A percentile compares a stretch with the other conserved stretches of the same genome.
These are phyloP conservation scores for Diphyllodes magnificus DNA, from an alignment of 2,113 vertebrate species.

Conservation along the genomic window DNA sequence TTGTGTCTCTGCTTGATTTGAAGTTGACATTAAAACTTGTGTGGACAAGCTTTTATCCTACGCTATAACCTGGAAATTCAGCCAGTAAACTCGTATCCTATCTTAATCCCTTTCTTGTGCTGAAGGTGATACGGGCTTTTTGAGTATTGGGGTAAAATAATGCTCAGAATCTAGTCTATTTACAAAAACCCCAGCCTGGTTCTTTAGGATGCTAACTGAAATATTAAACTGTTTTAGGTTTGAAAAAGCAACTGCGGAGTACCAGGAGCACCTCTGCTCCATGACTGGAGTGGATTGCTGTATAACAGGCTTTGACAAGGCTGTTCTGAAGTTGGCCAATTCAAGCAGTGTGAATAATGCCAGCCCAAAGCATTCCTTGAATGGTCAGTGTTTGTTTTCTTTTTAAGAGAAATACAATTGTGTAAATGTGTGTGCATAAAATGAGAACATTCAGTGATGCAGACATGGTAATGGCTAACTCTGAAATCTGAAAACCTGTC, in stretches of 20 bases:
- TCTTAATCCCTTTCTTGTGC: neutral
- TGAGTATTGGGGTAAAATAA: neutral
- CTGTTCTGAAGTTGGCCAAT: constrained; percentile 82
- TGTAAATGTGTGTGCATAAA: neutral
- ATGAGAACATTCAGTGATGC: rapidly evolving
- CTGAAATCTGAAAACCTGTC: neutral
- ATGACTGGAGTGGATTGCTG: constrained; percentile 92
- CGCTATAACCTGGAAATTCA: neutral
- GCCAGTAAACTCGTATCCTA: neutral
- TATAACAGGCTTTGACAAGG: constrained; percentile 82
- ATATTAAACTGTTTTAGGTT: constrained; percentile 74
- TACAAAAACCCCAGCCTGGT: neutral
- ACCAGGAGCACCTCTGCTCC: constrained; percentile 92
- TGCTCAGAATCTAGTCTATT: neutral
- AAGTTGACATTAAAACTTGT: neutral
- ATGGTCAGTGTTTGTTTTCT: constrained; percentile 72
- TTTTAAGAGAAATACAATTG: neutral
- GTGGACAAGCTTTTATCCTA: neutral
- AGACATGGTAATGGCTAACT: neutral
- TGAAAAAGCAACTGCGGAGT: constrained; percentile 92
- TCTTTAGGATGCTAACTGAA: constrained; percentile 11
- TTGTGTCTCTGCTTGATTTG: neutral
- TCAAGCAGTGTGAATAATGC: constrained; percentile 74
- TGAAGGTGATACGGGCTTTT: neutral
- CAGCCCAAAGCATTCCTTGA: constrained; percentile 90